Evolutionary conservation across 2,888 invertebrate genomes (phyloP).

Genomic region (Pammene fasciana): DNA sequence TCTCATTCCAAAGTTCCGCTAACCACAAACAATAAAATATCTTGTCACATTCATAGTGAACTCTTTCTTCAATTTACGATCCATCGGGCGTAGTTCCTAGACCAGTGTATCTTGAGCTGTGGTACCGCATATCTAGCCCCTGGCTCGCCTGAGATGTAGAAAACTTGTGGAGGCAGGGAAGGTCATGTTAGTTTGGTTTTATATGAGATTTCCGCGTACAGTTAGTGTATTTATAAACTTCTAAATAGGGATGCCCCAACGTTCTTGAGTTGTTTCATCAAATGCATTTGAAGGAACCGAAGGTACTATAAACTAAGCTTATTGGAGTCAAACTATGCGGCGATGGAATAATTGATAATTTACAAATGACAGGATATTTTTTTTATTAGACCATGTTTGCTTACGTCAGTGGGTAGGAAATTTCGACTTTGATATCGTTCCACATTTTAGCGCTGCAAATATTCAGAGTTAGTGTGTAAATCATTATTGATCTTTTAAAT

Average conservation of each 20-base stretch:
- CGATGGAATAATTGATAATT: too few species aligned
- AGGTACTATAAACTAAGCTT: too few species aligned
- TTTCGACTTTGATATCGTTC: too few species aligned
- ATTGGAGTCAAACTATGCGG: too few species aligned
- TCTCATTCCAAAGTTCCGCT: conserved; percentile 10
- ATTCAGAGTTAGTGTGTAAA: too few species aligned
- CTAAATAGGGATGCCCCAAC: conserved; percentile 20
- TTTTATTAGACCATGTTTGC: too few species aligned
- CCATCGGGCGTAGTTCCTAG: conserved; percentile 19
- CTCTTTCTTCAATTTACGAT: conserved; percentile 38
- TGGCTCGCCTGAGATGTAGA: too few species aligned
- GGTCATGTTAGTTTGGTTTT: conserved; percentile 14
- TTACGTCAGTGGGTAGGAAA: not conserved
- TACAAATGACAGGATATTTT: too few species aligned
- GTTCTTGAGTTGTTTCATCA: not conserved
- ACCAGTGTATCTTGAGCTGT: conserved; percentile 4
- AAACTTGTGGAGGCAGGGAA: not conserved
- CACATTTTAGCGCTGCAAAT: too few species aligned
- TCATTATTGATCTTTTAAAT: too few species aligned
- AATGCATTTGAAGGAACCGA: too few species aligned
- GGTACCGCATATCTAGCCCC: not conserved
- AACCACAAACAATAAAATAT: conserved; percentile 30
- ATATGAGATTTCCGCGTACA: conserved; percentile 34
- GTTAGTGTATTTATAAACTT: conserved; percentile 36
- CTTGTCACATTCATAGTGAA: conserved; percentile 30